Base-by-base conservation (phyloP, 2,113 vertebrate species). In the Hippocampus barbouri region DNA sequence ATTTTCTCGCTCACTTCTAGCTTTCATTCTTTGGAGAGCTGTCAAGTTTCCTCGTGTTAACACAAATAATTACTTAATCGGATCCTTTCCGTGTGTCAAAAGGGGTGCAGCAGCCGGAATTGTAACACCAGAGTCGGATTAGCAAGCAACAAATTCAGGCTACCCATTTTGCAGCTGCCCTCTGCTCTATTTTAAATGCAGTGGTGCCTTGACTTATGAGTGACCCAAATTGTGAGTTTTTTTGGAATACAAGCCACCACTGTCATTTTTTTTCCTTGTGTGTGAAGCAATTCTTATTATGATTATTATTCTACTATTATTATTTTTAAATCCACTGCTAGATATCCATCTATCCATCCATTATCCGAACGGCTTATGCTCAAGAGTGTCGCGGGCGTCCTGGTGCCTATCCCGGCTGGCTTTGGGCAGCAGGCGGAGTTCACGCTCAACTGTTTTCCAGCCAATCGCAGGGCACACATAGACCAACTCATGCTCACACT, bases 1-100 rank as follows among this genome's bases (percentile, higher is more conserved):
- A 77, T 30, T 75, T 34, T 60, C 64, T 66, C 40, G 11, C 68
- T 71, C 65, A 21, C 12, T 70, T 81, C 68, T 66, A 72, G 1
- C 76, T 74, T 43, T 56, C 60, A 74, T 68, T 73, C 56, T 66
- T 59, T 66, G 61, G 72, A 63, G 23, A 34, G 23, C 38, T 53
- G 64, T 70, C 53, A 71, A 41, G 38, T 79, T 59, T 66, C 23
- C 18, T 23, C 10, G 18, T 56, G 12, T 45, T 43, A 43, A 9
- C 0, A 21, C 56, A 12, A 45, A 69, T 57, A 45, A 63, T 59
- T 63, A 61, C 67, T 70, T 59, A 53, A 68, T 53, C 25, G 25
- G 27, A 68, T 68, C 40, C 40, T 45, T 23, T 65, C 63, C 12
- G n/a, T 30, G 40, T 23, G 62, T 65, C 62, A 65, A 61, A 61